Evolutionary conservation across 2,113 vertebrate genomes (phyloP).

Genomic region (Choloepus hoffmanni): DNA sequence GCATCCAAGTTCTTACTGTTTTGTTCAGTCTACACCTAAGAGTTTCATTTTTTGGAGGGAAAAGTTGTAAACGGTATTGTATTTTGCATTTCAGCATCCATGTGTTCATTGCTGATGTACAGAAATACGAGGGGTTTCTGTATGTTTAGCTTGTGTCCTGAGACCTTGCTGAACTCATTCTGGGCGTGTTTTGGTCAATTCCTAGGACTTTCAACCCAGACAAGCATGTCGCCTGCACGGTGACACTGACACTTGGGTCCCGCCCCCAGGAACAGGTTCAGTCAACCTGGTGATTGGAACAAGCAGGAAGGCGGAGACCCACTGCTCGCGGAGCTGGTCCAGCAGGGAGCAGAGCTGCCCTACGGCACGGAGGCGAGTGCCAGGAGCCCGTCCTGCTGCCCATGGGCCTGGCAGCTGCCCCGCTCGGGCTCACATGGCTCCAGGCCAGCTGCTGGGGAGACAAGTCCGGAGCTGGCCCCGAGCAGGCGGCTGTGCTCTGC

Average conservation of each 20-base stretch:
- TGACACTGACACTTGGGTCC: neutral
- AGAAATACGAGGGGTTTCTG: neutral
- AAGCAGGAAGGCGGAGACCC: constrained; percentile 5
- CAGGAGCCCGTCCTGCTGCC: neutral
- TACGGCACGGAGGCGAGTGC: neutral
- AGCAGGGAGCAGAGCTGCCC: neutral
- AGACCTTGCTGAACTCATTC: neutral
- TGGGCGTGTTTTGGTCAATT: neutral
- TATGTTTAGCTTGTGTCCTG: neutral
- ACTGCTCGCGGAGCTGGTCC: neutral
- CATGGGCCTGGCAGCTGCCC: neutral
- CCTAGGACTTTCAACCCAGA: neutral
- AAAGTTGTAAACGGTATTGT: neutral
- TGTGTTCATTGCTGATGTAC: neutral
- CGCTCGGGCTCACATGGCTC: too few relatives aligned
- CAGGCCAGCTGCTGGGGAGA: too few relatives aligned
- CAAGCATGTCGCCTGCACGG: neutral
- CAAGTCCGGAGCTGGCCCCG: too few relatives aligned
- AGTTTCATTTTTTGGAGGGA: neutral
- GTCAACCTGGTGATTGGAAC: neutral
- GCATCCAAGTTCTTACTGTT: neutral
- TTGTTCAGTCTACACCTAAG: constrained; percentile 29
- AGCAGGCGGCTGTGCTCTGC: too few relatives aligned
- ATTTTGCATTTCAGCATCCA: neutral
- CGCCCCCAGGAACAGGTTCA: neutral